Evolutionary conservation across 2,113 vertebrate genomes (phyloP).

Genomic region (Larimichthys crocea): DNA sequence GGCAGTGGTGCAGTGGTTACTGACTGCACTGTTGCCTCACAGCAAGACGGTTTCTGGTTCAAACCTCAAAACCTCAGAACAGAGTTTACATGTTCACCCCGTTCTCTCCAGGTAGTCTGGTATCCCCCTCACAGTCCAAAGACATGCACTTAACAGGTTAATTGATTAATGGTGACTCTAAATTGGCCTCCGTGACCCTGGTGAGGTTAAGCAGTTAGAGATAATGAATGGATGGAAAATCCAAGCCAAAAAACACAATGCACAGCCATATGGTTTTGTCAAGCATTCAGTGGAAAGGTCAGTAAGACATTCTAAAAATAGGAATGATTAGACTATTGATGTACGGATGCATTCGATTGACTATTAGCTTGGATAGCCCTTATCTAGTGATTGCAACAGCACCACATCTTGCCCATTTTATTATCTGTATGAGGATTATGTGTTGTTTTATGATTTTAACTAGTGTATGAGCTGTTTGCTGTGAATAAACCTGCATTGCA

Average conservation of each 20-base stretch:
- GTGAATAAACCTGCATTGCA: neutral
- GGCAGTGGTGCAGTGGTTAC: no score
- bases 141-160: no score
- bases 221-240: no score
- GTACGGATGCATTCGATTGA: neutral
- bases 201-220: no score
- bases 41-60: no score
- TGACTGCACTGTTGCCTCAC: no score
- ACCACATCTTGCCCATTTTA: neutral
- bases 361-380: neutral
- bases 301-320: neutral
- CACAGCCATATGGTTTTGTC: neutral
- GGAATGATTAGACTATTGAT: neutral
- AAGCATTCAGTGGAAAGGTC: neutral
- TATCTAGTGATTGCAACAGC: neutral
- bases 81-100: no score
- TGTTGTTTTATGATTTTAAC: neutral
- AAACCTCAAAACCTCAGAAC: no score
- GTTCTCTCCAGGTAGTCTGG: no score
- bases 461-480: neutral
- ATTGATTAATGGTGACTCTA: no score
- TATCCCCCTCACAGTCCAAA: no score
- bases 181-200: no score
- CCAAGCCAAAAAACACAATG: neutral
- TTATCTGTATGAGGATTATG: neutral